A percentile compares a stretch with the other conserved stretches of the same genome.
Evolutionary conservation across 1,140 invertebrate genomes (phyloP).

Genomic region (Zaprionus lachaisei): DNA sequence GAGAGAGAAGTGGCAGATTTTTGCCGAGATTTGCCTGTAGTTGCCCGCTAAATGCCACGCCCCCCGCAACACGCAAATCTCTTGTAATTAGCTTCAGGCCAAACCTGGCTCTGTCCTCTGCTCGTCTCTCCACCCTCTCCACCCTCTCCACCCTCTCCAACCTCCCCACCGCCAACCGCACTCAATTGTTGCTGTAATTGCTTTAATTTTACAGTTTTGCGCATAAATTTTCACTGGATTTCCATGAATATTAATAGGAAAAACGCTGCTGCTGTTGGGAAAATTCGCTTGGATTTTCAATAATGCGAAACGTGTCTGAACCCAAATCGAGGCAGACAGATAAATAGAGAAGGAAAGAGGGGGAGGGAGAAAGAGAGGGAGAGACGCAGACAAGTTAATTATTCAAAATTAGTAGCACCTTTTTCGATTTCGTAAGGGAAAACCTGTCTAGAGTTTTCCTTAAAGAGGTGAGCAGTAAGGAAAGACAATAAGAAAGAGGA

Average conservation of each 20-base stretch:
- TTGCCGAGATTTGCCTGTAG: conserved; percentile 16
- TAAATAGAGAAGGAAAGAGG: neutral
- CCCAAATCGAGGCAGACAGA: conserved; percentile 2
- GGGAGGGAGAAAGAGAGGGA: neutral
- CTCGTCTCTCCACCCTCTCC: neutral
- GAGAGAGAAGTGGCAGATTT: neutral
- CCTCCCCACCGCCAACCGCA: neutral
- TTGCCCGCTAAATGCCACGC: conserved; percentile 30
- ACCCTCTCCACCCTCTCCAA: no score
- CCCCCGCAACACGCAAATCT: conserved; percentile 52
- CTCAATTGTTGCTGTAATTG: conserved; percentile 45
- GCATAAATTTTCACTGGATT: conserved; percentile 59
- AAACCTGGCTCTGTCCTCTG: neutral
- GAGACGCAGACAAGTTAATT: neutral
- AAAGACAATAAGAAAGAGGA: neutral
- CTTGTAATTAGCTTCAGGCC: conserved; percentile 48
- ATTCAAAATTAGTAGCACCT: conserved; percentile 1
- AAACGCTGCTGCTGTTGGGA: conserved; percentile 33
- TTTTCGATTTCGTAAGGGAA: neutral
- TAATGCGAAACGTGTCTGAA: conserved; percentile 22
- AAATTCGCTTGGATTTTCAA: conserved; percentile 17
- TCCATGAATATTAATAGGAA: conserved; percentile 60
- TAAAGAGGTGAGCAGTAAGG: neutral
- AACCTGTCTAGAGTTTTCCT: neutral
- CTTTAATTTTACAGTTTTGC: conserved; percentile 64